These are phyloP conservation scores for Centruroides vittatus DNA, from an alignment of 1,140 invertebrate species.

Conservation along the genomic window DNA sequence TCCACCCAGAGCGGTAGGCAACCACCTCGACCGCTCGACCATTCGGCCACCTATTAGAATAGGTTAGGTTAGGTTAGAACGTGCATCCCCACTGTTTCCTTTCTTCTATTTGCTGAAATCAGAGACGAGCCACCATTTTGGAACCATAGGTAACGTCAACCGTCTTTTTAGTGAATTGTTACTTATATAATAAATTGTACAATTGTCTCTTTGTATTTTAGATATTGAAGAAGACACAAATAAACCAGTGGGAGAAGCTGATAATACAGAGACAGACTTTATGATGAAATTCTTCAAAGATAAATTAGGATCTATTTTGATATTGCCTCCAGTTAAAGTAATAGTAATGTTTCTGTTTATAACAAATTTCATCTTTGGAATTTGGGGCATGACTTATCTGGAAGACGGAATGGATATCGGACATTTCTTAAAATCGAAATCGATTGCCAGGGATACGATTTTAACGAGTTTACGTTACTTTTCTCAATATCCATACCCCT, in stretches of 20 bases:
- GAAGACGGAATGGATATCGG: constrained; percentile 75
- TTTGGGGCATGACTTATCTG: constrained; percentile 72
- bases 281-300: constrained; percentile 77
- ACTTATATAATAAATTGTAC: too few relatives aligned
- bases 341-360: constrained; percentile 61
- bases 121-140: too few relatives aligned
- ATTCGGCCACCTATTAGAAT: too few relatives aligned
- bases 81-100: too few relatives aligned
- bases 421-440: constrained; percentile 69
- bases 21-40: too few relatives aligned
- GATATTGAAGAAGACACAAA: too few relatives aligned
- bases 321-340: constrained; percentile 56
- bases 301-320: constrained; percentile 56
- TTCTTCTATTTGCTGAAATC: too few relatives aligned
- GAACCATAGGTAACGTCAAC: too few relatives aligned
- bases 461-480: constrained; percentile 75
- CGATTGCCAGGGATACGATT: constrained; percentile 76
- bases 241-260: constrained; percentile 31
- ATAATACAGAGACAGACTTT: constrained; percentile 67
- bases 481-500: constrained; percentile 74
- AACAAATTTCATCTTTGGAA: constrained; percentile 61
- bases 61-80: too few relatives aligned
- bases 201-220: too few relatives aligned
- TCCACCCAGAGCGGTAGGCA: too few relatives aligned
- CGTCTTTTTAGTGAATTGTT: too few relatives aligned